A percentile compares a stretch with the other conserved stretches of the same genome.
These are phyloP conservation scores for Tachystola acroxantha DNA, from an alignment of 2,888 invertebrate species.

Conservation along the genomic window DNA sequence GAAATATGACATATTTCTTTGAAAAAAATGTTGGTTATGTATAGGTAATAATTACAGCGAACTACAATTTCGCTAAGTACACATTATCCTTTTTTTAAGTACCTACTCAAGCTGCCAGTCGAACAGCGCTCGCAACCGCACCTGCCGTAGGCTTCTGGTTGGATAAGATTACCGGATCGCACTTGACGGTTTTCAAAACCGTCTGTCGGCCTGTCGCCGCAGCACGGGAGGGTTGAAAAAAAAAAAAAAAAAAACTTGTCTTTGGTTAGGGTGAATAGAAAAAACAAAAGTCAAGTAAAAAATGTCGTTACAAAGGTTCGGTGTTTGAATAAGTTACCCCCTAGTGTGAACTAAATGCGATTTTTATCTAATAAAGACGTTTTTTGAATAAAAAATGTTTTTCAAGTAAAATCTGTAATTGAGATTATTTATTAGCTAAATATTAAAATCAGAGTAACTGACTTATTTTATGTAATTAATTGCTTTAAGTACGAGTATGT, in stretches of 20 bases:
- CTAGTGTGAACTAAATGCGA: neutral
- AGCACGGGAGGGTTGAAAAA: neutral
- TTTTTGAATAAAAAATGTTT: too few species aligned
- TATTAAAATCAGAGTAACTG: too few species aligned
- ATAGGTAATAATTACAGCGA: too few species aligned
- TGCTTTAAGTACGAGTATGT: too few species aligned
- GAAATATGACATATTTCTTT: too few species aligned
- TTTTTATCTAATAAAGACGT: neutral
- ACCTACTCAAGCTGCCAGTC: neutral
- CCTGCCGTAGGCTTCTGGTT: conserved; percentile 11
- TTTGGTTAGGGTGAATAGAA: neutral
- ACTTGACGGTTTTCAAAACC: conserved; percentile 12
- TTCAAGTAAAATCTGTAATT: too few species aligned
- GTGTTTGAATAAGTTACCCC: neutral
- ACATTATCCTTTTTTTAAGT: too few species aligned
- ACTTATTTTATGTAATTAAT: too few species aligned
- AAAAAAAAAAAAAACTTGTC: conserved; percentile 1
- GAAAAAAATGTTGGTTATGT: too few species aligned
- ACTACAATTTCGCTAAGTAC: too few species aligned
- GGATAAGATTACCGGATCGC: conserved; percentile 10
- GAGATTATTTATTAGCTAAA: too few species aligned
- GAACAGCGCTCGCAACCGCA: conserved; percentile 8
- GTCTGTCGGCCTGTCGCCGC: conserved; percentile 8
- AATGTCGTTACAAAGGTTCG: neutral
- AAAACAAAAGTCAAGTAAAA: conserved; percentile 1